Evolutionary conservation across 2,797 vertebrate species (phyloP).

Genomic region (Zalophus californianus): DNA sequence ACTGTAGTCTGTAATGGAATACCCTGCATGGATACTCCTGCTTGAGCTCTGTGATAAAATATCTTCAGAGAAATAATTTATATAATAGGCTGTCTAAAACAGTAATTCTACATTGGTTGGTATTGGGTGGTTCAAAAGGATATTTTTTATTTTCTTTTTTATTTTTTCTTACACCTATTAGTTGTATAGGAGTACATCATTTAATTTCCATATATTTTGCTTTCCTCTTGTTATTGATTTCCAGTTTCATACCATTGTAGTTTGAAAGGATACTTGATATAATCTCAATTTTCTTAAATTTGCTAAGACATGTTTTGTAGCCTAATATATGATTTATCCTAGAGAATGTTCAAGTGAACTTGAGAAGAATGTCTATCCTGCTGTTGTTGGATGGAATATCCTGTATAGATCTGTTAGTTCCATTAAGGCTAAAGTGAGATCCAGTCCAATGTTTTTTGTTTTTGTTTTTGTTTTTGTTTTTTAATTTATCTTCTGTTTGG

Average conservation of each 20-base stretch:
- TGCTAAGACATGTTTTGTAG: background rate
- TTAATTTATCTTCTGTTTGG: background rate
- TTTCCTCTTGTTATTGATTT: background rate
- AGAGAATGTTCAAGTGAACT: background rate
- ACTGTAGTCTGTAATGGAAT: background rate
- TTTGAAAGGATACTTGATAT: background rate
- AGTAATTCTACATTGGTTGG: background rate
- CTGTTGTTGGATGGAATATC: background rate
- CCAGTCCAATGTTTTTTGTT: background rate
- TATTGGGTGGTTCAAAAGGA: background rate
- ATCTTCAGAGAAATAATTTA: background rate
- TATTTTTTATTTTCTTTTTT: background rate
- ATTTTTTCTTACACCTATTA: background rate
- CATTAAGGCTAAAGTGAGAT: background rate
- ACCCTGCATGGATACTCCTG: background rate
- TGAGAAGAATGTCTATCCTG: background rate
- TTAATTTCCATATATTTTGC: background rate
- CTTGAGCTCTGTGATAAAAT: background rate
- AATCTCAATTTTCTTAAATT: background rate
- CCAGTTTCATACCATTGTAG: background rate
- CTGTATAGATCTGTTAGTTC: background rate
- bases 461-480: background rate
- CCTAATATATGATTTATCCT: background rate
- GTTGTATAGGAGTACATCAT: background rate
- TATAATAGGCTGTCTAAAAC: background rate